Base-by-base conservation (phyloP, 23 tunicate species). In the Botrylloides violaceus region DNA sequence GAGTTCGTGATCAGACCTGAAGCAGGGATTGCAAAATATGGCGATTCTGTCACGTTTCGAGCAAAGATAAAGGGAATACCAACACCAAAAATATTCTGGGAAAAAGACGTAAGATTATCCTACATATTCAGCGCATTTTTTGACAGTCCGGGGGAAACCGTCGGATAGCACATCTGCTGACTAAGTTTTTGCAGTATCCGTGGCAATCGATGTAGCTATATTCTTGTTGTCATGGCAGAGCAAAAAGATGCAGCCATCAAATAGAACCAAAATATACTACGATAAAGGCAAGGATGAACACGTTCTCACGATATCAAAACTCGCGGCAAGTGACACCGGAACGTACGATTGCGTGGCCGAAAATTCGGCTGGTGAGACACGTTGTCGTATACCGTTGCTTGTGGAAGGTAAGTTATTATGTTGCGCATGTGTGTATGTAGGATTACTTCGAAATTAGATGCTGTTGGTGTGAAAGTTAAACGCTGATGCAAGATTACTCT, bases 301-400 rank as follows among this genome's bases (percentile, higher is more conserved):
- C 72, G 31, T 61, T 21, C 32, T 59, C 7, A 36, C 79, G 0
- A 32, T 59, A 1, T 64, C 73, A 57, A 77, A 49, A 64, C 32
- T 77, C 32, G 38, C 81, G 29, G 77, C 84, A 36, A 71, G 72
- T 33, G 92, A 83, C 58, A 58, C 75, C 6, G 98, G 92, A 18
- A 72, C 31, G 33, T 91, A 91, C 65, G 84, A 83, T 29, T 83
- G 88, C 57, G 70, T 91, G 22, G 98, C 91, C 47, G 98, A 91
- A 27, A 91, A 91, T 79, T 84, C 83, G 50, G 78, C 84, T 27
- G 98, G 98, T 15, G 91, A 91, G 36, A 79, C 85, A 34, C 56
- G 78, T 49, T 83, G 91, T 38, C 66, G 72, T 20, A 74, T 79
- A 1, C 26, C 70, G 2, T 36, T 91, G 15, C 58, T 56, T 29